Evolutionary conservation across 2,113 vertebrate species (phyloP).

Genomic region (Cervus canadensis): DNA sequence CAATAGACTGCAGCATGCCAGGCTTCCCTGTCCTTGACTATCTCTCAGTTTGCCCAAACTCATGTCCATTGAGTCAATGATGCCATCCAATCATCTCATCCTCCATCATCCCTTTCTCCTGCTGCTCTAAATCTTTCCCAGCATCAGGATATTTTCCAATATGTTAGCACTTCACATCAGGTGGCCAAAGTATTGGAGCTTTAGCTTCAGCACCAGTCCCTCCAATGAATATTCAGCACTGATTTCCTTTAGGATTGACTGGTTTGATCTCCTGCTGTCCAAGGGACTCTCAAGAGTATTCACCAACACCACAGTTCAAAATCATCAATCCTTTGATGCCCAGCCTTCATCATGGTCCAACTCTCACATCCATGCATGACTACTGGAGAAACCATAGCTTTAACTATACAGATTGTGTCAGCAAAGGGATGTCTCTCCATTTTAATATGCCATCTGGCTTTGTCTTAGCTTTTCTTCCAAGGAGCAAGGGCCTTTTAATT

Average conservation of each 20-base stretch:
- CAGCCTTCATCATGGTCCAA: neutral
- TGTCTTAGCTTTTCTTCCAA: neutral
- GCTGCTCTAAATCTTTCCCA: neutral
- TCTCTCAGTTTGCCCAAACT: neutral
- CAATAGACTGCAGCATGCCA: neutral
- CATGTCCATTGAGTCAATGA: neutral
- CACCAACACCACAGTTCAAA: neutral
- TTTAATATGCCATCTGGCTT: neutral
- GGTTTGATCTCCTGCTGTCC: neutral
- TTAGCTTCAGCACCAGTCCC: neutral
- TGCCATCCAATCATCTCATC: neutral
- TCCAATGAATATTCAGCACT: neutral
- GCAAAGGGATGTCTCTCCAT: neutral
- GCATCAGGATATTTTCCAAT: neutral
- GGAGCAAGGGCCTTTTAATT: neutral
- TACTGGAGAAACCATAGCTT: neutral
- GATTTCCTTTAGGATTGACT: neutral
- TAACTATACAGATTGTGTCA: neutral
- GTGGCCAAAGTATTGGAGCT: rapidly evolving
- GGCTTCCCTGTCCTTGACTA: neutral
- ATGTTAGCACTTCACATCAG: neutral
- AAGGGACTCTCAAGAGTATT: neutral
- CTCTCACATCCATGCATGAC: neutral
- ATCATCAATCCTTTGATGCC: neutral
- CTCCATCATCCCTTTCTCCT: neutral